These are phyloP conservation scores for Pipa parva DNA, from an alignment of 2,113 vertebrate genomes.

Conservation along the genomic window DNA sequence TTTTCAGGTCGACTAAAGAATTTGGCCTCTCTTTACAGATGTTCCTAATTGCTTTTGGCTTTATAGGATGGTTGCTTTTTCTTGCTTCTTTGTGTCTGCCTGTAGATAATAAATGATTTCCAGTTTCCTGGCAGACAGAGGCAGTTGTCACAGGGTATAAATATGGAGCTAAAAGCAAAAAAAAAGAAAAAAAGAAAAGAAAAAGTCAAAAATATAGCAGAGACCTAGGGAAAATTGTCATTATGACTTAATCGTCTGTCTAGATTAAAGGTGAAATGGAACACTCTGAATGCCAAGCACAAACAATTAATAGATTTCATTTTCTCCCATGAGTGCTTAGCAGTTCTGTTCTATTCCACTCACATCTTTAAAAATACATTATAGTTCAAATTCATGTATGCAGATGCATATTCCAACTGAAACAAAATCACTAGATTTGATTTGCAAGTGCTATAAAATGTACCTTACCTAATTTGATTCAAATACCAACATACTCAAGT, in stretches of 20 bases:
- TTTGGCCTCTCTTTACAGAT: conserved; percentile 69
- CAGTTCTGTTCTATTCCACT: not conserved
- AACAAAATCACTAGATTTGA: conserved; percentile 11
- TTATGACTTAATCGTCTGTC: conserved; percentile 2
- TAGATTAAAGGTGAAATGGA: conserved; percentile 26
- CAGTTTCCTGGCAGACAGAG: conserved; percentile 53
- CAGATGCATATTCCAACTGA: conserved; percentile 7
- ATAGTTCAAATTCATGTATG: not conserved
- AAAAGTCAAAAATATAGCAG: not conserved
- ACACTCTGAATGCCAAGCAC: conserved; percentile 5
- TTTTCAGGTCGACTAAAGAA: conserved; percentile 83
- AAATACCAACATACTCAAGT: not conserved
- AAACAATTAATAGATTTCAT: conserved; percentile 13
- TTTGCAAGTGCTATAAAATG: conserved; percentile 9
- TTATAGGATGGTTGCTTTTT: conserved; percentile 63
- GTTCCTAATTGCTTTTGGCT: conserved; percentile 60
- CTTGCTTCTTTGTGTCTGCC: conserved; percentile 62
- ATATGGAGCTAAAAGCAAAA: conserved; percentile 53
- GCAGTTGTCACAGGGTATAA: conserved; percentile 55
- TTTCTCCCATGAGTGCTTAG: conserved; percentile 13
- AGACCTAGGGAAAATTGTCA: not conserved
- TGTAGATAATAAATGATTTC: conserved; percentile 51
- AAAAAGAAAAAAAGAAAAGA: conserved; percentile 31
- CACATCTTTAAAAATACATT: conserved; percentile 9
- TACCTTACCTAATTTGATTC: not conserved